phyloP scores from a whole-genome alignment of 2,888 invertebrate species.

The Drosophila yooni region DNA sequence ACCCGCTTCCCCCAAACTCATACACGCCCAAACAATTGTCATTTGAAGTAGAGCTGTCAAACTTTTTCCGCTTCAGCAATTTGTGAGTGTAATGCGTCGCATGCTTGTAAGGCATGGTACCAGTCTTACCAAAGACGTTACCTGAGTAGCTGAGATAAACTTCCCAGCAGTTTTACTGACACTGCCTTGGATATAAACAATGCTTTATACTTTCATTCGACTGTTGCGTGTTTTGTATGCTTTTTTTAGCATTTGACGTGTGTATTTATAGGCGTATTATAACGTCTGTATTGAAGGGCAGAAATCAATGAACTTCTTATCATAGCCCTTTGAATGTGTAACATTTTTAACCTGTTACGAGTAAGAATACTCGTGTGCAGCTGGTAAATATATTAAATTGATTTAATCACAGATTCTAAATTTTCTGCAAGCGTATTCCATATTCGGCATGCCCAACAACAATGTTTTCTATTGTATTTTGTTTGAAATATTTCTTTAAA shows the following conservation, averaged over 20 bases:
- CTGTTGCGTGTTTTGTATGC: not conserved
- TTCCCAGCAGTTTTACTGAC: slow-evolving; percentile 6
- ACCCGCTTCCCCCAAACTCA: slow-evolving; percentile 25
- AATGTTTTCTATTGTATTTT: not conserved
- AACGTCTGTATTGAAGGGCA: not conserved
- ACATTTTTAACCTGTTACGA: not conserved
- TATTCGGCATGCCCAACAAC: not conserved
- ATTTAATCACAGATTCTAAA: not conserved
- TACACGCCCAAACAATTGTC: slow-evolving; percentile 69
- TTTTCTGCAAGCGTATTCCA: not conserved
- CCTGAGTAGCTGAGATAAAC: slow-evolving; percentile 34
- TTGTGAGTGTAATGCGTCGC: slow-evolving; percentile 39
- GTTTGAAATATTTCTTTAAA: not conserved
- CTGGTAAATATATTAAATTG: not conserved
- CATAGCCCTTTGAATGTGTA: not conserved
- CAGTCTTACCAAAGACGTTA: slow-evolving; percentile 18
- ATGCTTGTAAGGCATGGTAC: slow-evolving; percentile 9
- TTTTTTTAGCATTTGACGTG: slow-evolving; percentile 6
- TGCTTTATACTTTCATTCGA: slow-evolving; percentile 15
- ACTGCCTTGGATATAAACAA: not conserved
- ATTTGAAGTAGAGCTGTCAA: slow-evolving; percentile 68
- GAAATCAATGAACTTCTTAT: not conserved
- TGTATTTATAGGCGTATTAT: slow-evolving; percentile 8
- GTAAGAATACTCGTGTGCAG: not conserved
- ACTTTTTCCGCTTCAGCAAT: slow-evolving; percentile 44